Conservation (phyloP, 1,140 invertebrate genomes). For the Halesus radiatus region DNA sequence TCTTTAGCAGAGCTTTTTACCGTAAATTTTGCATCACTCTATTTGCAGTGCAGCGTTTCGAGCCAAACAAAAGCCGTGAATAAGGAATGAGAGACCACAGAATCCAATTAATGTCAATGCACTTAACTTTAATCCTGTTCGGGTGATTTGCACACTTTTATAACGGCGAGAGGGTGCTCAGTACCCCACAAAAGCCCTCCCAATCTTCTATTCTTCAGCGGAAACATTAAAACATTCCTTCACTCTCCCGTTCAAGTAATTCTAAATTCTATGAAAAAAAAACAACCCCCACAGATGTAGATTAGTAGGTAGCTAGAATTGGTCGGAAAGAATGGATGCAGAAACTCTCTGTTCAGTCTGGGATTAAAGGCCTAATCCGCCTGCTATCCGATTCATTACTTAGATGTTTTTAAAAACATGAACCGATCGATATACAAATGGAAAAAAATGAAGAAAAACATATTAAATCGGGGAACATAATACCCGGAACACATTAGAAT, state of each 20-base stretch:
- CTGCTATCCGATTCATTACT: constrained; percentile 29
- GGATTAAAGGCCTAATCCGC: constrained; percentile 43
- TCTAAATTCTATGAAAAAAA: constrained; percentile 13
- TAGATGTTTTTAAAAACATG: not conserved
- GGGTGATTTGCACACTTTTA: constrained; percentile 45
- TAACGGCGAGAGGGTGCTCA: constrained; percentile 24
- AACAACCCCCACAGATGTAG: not conserved
- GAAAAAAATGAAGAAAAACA: too few relatives aligned
- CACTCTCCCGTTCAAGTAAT: constrained; percentile 9
- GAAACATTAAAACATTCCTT: constrained; percentile 13
- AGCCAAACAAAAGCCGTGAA: constrained; percentile 31
- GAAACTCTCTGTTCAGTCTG: constrained; percentile 28
- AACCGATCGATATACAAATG: too few relatives aligned
- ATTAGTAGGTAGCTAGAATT: not conserved
- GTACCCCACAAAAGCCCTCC: not conserved
- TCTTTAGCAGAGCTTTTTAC: too few relatives aligned
- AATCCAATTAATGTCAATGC: constrained; percentile 53
- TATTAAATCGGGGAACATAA: too few relatives aligned
- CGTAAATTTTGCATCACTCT: constrained; percentile 17
- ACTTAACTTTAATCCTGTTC: constrained; percentile 49
- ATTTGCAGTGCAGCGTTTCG: constrained; percentile 2
- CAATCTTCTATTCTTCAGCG: constrained; percentile 16
- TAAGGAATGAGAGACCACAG: constrained; percentile 40
- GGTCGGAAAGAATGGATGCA: constrained; percentile 20
- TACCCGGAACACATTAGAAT: too few relatives aligned